Evolutionary conservation across 2,113 vertebrate species (phyloP), one percentile per base, ranked within the genome.

Genomic region (Phalacrocorax pelagicus): DNA sequence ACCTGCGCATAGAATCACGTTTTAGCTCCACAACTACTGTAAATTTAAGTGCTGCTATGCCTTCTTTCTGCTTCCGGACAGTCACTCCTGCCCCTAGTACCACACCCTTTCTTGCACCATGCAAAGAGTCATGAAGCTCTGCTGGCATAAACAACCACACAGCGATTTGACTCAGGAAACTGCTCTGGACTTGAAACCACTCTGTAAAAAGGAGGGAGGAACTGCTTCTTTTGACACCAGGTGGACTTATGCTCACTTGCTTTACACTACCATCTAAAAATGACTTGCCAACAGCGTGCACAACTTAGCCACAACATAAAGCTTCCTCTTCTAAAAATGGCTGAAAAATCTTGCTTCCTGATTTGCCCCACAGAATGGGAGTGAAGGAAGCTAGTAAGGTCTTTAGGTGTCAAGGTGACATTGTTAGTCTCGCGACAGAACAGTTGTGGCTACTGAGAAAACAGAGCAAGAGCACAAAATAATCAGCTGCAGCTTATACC

Each of bases 1-100:
- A 52, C 7, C 8, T 0, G 0, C 5, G 2, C 19, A 9, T 1
- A 10, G 54, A 58, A 47, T 57, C 21, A 10, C 12, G 4, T 34
- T 57, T 46, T 8, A 90, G 75, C 46, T 57, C 27, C 3, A 3
- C 12, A 70, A 65, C 30, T 27, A 18, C 59, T 38, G 24, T 24
- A 52, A 72, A 69, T 2, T 11, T 4, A 62, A 73, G 19, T 2
- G 19, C 7, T 58, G 54, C 72, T 19, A 7, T 23, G 24, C 20
- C 20, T 44, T 61, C 81, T 49, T 84, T 18, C 57, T 66, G 49
- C 54, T 65, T 27, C n/a, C 42, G 63, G 29, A 12, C 23, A 79
- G 16, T 17, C 49, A 32, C 14, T 61, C 54, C 85, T 69, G 40
- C 3, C 26, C 11, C 75, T 54, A 32, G 14, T 34, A 71, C 91